Conservation (phyloP, 2,113 vertebrate genomes). For the Hystrix brachyura region DNA sequence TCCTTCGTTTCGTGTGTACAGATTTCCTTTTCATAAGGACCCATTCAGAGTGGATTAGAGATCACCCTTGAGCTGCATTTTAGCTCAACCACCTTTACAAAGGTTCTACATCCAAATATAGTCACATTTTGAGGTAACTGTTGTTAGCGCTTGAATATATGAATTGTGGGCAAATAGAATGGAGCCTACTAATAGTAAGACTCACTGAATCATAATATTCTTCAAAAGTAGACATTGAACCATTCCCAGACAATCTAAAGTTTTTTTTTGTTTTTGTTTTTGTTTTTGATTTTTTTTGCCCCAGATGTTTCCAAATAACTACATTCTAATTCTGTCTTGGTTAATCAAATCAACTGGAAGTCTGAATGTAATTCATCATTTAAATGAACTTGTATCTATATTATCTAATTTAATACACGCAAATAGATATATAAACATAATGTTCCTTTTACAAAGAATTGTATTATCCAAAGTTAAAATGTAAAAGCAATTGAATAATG, state of each 20-base stretch:
- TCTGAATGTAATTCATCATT: not conserved
- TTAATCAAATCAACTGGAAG: not conserved
- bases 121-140: not conserved
- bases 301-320: not conserved
- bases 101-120: not conserved
- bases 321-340: not conserved
- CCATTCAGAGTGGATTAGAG: not conserved
- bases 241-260: not conserved
- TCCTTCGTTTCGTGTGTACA: not conserved
- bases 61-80: not conserved
- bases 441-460: not conserved
- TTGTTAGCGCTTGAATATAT: not conserved
- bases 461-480: not conserved
- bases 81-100: not conserved
- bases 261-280: not conserved
- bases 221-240: not conserved
- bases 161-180: not conserved
- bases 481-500: not conserved
- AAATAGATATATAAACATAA: not conserved
- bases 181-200: not conserved
- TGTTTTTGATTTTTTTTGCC: not conserved
- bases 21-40: not conserved
- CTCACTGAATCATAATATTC: not conserved
- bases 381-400: constrained; percentile 1
- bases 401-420: not conserved